Evolutionary conservation across 2,888 invertebrate species (phyloP), one percentile per base, ranked within the genome.

Genomic region (Drosophila histrio): DNA sequence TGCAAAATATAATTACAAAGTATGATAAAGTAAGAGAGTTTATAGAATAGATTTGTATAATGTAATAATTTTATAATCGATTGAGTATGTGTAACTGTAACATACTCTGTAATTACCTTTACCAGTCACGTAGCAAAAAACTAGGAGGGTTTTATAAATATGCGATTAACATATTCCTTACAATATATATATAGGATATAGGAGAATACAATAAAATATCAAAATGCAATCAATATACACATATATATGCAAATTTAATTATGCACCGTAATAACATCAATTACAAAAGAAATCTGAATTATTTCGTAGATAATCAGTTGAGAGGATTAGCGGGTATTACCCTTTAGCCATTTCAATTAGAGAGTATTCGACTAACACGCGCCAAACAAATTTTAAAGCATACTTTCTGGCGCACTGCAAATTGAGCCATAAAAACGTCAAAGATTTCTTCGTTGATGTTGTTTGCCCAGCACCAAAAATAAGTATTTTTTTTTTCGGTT

Each of bases 401-500:
- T 57, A 68, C 58, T 59, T 73, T 58, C 15, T 39, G 38, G 43
- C 64, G 71, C 52, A 52, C 63, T 64, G 70, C 64, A 82, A 87
- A 82, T 82, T 87, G 87, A 85, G 86, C 62, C 36, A 70, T 79
- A 83, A 86, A 81, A 82, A 46, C 54, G 70, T 50, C 64, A 66
- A 64, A 60, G 62, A 76, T 68, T 67, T 68, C 26, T 44, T 7
- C 41, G 68, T 44, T 66, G 56, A 58, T 76, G 67, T 50, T 71
- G 61, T 65, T 73, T 72, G 63, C 69, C 26, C 43, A 66, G 43
- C 73, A 50, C 19, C 39, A 56, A 50, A 66, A 47, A 62, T 59
- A 49, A 49, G 49, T 65, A 47, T 60, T 32, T 56, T 3, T 17
- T 11, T 47, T 43, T 65, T 41, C 15, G 56, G 43, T 28, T 57